A percentile compares a stretch with the other conserved stretches of the same genome.
Evolutionary conservation across 2,113 vertebrate species (phyloP).

Genomic region (Ancistrus triradiatus): DNA sequence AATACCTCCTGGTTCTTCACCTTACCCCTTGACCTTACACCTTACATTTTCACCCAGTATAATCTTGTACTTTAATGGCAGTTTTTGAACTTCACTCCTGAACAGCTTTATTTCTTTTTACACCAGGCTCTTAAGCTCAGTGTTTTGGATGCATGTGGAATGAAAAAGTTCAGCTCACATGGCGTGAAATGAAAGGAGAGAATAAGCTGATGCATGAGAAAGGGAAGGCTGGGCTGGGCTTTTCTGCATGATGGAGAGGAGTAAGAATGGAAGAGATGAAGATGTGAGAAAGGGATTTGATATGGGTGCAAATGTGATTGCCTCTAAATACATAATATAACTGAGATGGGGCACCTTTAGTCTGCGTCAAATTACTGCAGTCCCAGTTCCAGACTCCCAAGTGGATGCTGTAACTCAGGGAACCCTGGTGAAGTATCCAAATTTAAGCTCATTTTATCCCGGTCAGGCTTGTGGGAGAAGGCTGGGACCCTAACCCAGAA

Average conservation of each 20-base stretch:
- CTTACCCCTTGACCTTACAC: too few relatives aligned
- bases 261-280: background rate
- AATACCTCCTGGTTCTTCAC: too few relatives aligned
- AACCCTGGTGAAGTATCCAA: too few relatives aligned
- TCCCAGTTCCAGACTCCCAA: too few relatives aligned
- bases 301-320: background rate
- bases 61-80: conserved; percentile 32
- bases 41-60: too few relatives aligned
- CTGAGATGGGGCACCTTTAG: too few relatives aligned
- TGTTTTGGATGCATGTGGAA: conserved; percentile 37
- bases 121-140: conserved; percentile 21
- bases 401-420: too few relatives aligned
- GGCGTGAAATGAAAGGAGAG: conserved; percentile 48
- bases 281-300: conserved; percentile 3
- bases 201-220: conserved; percentile 49
- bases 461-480: too few relatives aligned
- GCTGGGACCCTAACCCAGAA: too few relatives aligned
- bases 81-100: conserved; percentile 33
- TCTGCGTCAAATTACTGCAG: too few relatives aligned
- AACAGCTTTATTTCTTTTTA: conserved; percentile 29
- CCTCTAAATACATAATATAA: background rate
- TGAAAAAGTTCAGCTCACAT: conserved; percentile 40
- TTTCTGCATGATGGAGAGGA: conserved; percentile 41
- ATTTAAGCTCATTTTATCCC: too few relatives aligned
- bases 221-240: conserved; percentile 37